Percentiles rank a stretch among this genome's conserved stretches.
These are phyloP conservation scores for Salvelinus fontinalis DNA, from an alignment of 2,113 vertebrate genomes.

Conservation along the genomic window DNA sequence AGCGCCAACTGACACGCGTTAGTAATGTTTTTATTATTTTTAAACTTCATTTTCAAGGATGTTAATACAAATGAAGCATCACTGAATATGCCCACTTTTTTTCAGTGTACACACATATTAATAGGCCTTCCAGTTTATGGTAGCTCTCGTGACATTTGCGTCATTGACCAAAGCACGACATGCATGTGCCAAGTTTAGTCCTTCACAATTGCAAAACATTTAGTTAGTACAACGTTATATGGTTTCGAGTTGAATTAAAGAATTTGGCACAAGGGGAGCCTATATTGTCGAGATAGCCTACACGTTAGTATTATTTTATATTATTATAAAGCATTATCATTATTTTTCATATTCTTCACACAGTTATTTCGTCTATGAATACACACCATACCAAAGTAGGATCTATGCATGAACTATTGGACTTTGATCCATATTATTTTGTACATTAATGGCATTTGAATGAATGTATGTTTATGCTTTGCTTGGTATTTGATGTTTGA, in stretches of 20 bases:
- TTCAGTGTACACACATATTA: constrained; percentile 25
- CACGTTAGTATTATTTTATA: constrained; percentile 37
- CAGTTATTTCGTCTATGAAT: constrained; percentile 10
- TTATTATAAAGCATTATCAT: constrained; percentile 20
- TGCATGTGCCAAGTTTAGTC: constrained; percentile 68
- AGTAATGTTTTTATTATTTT: constrained; percentile 3
- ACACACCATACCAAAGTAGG: constrained; percentile 13
- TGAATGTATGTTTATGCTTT: constrained; percentile 58
- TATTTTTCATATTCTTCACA: constrained; percentile 9
- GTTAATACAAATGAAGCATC: neutral
- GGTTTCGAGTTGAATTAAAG: constrained; percentile 22
- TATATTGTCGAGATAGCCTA: neutral
- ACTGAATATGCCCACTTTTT: neutral
- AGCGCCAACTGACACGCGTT: neutral
- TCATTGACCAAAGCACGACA: constrained; percentile 37
- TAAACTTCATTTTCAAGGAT: neutral
- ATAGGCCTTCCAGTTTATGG: neutral
- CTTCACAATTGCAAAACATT: neutral
- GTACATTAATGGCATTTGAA: constrained; percentile 45
- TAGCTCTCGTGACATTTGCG: neutral
- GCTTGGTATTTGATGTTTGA: constrained; percentile 20
- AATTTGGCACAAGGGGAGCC: neutral
- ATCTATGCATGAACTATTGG: constrained; percentile 45
- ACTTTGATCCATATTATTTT: constrained; percentile 37
- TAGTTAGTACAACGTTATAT: neutral